Conservation (phyloP, 2,113 vertebrate genomes). For the Verasper variegatus region DNA sequence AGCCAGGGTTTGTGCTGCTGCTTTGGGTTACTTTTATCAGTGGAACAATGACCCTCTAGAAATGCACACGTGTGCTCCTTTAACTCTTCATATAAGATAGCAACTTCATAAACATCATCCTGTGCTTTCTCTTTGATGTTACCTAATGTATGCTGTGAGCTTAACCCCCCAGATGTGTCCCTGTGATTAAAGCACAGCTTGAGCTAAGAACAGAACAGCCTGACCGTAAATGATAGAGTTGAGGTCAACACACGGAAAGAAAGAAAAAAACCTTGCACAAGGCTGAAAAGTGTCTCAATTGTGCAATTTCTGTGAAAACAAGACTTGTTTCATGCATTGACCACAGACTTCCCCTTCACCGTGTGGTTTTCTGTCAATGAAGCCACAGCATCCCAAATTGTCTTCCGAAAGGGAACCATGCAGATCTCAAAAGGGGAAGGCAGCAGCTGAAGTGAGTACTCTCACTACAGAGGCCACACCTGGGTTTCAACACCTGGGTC, state of each 20-base stretch:
- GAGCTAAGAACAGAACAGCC: constrained; percentile 18
- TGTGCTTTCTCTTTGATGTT: constrained; percentile 57
- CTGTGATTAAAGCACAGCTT: constrained; percentile 39
- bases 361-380: constrained; percentile 34
- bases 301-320: neutral
- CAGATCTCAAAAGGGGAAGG: constrained; percentile 12
- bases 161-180: constrained; percentile 41
- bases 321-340: constrained; percentile 13
- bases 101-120: constrained; percentile 26
- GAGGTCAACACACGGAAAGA: constrained; percentile 18
- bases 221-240: constrained; percentile 22
- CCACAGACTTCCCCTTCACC: constrained; percentile 41
- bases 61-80: neutral
- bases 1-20: constrained; percentile 31
- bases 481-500: neutral
- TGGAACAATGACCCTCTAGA: neutral
- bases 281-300: neutral
- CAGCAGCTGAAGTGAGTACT: neutral
- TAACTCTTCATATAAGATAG: constrained; percentile 28
- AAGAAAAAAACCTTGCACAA: neutral
- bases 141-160: neutral
- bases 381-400: constrained; percentile 17
- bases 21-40: neutral
- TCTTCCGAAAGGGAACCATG: constrained; percentile 3
- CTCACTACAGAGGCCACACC: constrained; percentile 14